Conservation (phyloP, 2,888 invertebrate species). For the Calameuta idolon region DNA sequence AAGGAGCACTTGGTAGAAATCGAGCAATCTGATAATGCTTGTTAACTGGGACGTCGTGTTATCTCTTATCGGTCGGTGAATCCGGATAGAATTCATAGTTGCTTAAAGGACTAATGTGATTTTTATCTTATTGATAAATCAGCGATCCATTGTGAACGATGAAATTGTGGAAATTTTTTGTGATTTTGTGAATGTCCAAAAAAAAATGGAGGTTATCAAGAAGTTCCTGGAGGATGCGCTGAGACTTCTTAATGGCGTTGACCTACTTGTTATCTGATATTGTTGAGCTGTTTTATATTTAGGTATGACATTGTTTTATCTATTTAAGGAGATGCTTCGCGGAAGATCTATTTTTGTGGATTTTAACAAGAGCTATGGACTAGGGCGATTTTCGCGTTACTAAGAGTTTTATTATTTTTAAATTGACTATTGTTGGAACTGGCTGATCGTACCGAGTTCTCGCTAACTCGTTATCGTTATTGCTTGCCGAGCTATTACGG, state of each 20-base stretch:
- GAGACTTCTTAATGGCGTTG: background rate
- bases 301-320: background rate
- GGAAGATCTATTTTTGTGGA: background rate
- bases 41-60: constrained; percentile 33
- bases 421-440: background rate
- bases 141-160: background rate
- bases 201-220: background rate
- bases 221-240: background rate
- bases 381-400: background rate
- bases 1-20: background rate
- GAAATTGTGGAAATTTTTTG: background rate
- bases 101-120: constrained; percentile 21
- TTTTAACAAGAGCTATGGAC: background rate
- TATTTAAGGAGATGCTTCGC: background rate
- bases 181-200: background rate
- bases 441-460: background rate
- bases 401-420: background rate
- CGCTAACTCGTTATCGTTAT: background rate
- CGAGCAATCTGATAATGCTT: constrained; percentile 3
- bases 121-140: constrained; percentile 21
- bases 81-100: constrained; percentile 31
- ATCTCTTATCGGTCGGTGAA: constrained; percentile 35
- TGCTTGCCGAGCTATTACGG: background rate
- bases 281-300: background rate
- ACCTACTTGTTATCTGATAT: background rate